phyloP scores from a whole-genome alignment of 2,797 vertebrate genomes.

The Melanotaenia maccullochi region DNA sequence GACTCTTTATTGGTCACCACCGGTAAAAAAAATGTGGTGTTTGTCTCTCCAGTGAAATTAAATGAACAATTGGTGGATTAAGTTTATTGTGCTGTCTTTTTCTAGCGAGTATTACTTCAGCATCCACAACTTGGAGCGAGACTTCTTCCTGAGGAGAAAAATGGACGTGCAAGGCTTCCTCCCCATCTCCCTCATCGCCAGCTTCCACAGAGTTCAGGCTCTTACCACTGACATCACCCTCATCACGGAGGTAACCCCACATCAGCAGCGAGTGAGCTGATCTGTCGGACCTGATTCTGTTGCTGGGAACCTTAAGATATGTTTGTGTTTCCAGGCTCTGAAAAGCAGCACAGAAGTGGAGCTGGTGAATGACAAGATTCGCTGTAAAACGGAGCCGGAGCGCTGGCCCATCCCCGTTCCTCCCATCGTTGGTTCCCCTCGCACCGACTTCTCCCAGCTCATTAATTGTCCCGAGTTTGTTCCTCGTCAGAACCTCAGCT shows the following conservation, averaged over 20 bases:
- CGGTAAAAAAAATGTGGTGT: no score
- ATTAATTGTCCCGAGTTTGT: constrained; percentile 90
- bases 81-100: neutral
- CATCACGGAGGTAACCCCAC: constrained; percentile 87
- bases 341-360: constrained; percentile 94
- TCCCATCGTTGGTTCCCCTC: constrained; percentile 79
- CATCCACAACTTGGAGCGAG: constrained; percentile 93
- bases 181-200: constrained; percentile 92
- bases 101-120: constrained; percentile 98
- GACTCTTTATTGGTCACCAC: no score
- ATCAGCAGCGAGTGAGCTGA: neutral
- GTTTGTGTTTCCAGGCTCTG: constrained; percentile 83
- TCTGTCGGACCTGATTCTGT: neutral
- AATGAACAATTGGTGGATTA: neutral
- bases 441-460: constrained; percentile 91
- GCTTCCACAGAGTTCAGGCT: constrained; percentile 94
- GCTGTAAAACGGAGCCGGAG: constrained; percentile 91
- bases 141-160: constrained; percentile 95
- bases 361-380: constrained; percentile 89
- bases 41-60: no score
- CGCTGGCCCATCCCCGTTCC: constrained; percentile 92
- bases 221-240: constrained; percentile 91
- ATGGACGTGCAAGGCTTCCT: constrained; percentile 95
- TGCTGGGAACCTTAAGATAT: neutral
- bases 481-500: constrained; percentile 87